Evolutionary conservation across 2,113 vertebrate genomes (phyloP).

Genomic region (Myotis brandtii): DNA sequence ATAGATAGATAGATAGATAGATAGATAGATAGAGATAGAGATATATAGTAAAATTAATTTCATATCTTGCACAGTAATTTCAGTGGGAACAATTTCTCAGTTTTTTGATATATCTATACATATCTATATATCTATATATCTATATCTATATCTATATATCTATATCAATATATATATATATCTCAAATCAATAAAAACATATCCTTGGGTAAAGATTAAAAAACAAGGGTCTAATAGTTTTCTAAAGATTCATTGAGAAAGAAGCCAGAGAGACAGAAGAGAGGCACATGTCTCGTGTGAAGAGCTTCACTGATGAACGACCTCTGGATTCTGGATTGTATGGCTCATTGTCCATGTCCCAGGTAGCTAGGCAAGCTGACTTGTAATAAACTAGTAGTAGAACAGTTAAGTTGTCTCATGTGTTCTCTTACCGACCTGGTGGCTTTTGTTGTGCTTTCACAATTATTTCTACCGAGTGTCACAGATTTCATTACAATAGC

Average conservation of each 20-base stretch:
- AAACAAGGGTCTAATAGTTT: not conserved
- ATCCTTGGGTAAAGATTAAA: too few relatives aligned
- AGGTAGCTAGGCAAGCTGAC: not conserved
- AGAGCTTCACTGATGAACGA: not conserved
- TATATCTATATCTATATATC: too few relatives aligned
- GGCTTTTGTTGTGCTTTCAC: not conserved
- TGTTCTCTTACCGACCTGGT: too few relatives aligned
- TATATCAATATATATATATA: too few relatives aligned
- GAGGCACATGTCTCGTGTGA: not conserved
- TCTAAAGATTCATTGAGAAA: not conserved
- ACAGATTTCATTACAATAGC: not conserved
- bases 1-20: too few relatives aligned
- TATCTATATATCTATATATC: too few relatives aligned
- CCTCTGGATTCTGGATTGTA: not conserved
- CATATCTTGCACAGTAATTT: conserved; percentile 82
- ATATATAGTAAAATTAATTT: conserved; percentile 84
- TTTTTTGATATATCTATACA: conserved; percentile 35
- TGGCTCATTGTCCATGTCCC: not conserved
- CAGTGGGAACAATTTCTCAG: conserved; percentile 84
- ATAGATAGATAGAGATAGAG: too few relatives aligned
- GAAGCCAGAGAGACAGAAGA: not conserved
- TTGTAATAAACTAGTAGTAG: not conserved
- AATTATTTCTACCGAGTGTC: not conserved
- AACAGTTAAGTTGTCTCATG: not conserved
- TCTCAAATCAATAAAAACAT: too few relatives aligned